These are phyloP conservation scores for Choristoneura fumiferana DNA, from an alignment of 1,140 invertebrate species.

Conservation along the genomic window DNA sequence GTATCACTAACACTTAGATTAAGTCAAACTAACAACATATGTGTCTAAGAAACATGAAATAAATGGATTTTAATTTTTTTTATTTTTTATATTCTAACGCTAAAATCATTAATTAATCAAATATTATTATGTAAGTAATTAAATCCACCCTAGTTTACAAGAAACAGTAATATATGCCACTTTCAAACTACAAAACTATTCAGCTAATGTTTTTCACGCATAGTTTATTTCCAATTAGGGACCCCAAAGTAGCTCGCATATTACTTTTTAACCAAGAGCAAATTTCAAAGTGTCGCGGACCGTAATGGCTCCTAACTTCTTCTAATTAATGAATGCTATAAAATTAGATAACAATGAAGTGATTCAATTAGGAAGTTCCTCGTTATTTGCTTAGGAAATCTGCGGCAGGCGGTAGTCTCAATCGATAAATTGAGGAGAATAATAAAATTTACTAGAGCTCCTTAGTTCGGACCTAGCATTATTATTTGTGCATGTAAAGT, in stretches of 20 bases:
- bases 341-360: conserved; percentile 41
- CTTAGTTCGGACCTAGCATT: too few relatives aligned
- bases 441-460: background rate
- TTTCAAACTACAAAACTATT: conserved; percentile 16
- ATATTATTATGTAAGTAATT: too few relatives aligned
- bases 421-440: background rate
- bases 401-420: background rate
- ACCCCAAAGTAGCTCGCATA: conserved; percentile 47
- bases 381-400: conserved; percentile 21
- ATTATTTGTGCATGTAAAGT: too few relatives aligned
- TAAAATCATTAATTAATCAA: too few relatives aligned
- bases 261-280: conserved; percentile 41
- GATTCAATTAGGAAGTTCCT: conserved; percentile 32
- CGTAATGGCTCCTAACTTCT: conserved; percentile 33
- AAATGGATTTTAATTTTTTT: too few relatives aligned
- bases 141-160: too few relatives aligned
- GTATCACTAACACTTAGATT: too few relatives aligned
- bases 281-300: conserved; percentile 40
- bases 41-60: too few relatives aligned
- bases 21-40: too few relatives aligned
- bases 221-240: conserved; percentile 60
- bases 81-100: too few relatives aligned
- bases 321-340: conserved; percentile 20
- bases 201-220: conserved; percentile 29
- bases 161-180: too few relatives aligned